phyloP scores from a whole-genome alignment of 2,113 vertebrate genomes.

The Lamprotornis superbus region DNA sequence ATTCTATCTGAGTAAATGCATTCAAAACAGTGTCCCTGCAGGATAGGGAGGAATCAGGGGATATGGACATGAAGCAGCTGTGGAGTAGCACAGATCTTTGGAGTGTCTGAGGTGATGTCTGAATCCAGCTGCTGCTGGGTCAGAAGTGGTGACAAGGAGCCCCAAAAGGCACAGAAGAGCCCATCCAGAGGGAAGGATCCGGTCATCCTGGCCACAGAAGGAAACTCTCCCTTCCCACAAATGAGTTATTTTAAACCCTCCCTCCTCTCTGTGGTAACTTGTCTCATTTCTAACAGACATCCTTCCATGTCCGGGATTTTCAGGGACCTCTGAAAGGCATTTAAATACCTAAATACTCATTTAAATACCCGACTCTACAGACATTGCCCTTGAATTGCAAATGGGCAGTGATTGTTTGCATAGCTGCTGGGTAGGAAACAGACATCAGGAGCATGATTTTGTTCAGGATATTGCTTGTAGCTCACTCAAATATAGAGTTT shows the following conservation, averaged over 20 bases:
- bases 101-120: not conserved
- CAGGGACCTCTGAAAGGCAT: not conserved
- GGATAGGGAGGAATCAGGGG: not conserved
- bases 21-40: not conserved
- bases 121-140: not conserved
- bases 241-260: not conserved
- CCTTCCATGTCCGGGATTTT: not conserved
- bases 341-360: not conserved
- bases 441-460: not conserved
- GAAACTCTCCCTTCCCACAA: not conserved
- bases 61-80: not conserved
- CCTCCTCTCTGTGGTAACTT: not conserved
- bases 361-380: not conserved
- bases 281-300: not conserved
- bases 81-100: not conserved
- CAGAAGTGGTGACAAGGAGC: not conserved
- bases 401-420: not conserved
- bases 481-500: not conserved
- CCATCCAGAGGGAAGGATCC: not conserved
- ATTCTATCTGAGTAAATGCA: not conserved
- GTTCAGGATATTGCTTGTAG: constrained; percentile 16
- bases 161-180: not conserved
- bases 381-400: not conserved
- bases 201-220: fast-evolving
- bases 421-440: constrained; percentile 25